phyloP scores from a whole-genome alignment of 2,113 vertebrate genomes.

The Euleptes europaea region DNA sequence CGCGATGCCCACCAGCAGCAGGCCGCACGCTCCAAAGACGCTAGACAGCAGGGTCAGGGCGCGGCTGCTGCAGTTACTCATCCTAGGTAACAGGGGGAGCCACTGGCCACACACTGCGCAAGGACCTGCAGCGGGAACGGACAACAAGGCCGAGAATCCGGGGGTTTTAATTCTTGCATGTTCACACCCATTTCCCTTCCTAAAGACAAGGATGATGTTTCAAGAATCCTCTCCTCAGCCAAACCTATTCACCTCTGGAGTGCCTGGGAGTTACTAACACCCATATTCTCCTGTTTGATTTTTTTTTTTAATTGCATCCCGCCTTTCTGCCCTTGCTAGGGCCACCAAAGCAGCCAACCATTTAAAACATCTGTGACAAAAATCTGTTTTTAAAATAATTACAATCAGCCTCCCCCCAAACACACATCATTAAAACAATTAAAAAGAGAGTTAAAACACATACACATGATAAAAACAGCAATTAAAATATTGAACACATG shows the following conservation, averaged over 20 bases:
- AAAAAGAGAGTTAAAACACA: too few species aligned
- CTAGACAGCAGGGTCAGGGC: constrained; percentile 92
- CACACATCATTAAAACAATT: too few species aligned
- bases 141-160: not conserved
- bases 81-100: constrained; percentile 69
- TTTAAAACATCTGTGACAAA: too few species aligned
- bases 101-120: constrained; percentile 49
- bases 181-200: too few species aligned
- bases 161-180: not conserved
- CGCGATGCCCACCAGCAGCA: constrained; percentile 90
- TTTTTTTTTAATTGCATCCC: too few species aligned
- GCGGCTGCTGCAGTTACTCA: constrained; percentile 92
- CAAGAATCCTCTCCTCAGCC: not conserved
- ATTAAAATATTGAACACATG: too few species aligned
- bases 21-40: constrained; percentile 88
- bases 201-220: not conserved
- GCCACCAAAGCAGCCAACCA: too few species aligned
- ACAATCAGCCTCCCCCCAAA: too few species aligned
- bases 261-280: too few species aligned
- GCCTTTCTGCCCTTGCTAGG: too few species aligned
- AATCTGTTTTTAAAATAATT: too few species aligned
- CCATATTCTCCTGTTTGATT: not conserved
- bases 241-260: not conserved
- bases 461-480: too few species aligned
- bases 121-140: constrained; percentile 62